These are phyloP conservation scores for Cylloceria caligata DNA, from an alignment of 2,888 invertebrate species.

Conservation along the genomic window DNA sequence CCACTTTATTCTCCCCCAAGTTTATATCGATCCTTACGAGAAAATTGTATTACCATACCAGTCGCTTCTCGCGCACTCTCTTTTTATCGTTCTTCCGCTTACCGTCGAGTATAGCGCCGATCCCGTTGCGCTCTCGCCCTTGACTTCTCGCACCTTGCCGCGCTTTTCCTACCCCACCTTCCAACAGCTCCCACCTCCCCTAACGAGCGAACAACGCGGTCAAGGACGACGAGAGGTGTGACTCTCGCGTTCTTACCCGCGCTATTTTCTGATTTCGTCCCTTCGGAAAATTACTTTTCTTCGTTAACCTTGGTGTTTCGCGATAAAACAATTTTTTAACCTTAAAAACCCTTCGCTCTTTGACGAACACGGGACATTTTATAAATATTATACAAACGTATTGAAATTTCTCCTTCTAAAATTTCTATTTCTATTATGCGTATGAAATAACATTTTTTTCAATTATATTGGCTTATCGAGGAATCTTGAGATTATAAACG, in stretches of 20 bases:
- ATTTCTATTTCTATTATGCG: no score
- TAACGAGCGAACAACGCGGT: constrained; percentile 65
- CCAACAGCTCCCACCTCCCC: not conserved
- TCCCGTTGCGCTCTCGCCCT: constrained; percentile 57
- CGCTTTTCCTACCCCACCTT: constrained; percentile 12
- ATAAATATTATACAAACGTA: no score
- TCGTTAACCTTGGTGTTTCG: not conserved
- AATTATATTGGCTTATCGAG: no score
- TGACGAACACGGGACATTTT: no score
- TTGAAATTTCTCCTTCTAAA: no score
- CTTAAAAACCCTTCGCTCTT: not conserved
- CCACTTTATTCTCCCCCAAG: not conserved
- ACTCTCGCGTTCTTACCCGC: constrained; percentile 18
- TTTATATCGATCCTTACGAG: constrained; percentile 36
- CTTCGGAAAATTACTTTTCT: constrained; percentile 8
- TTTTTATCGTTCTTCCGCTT: constrained; percentile 23
- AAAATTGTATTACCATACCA: constrained; percentile 23
- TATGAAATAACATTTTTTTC: no score
- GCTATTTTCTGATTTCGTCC: constrained; percentile 37
- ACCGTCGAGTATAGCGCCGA: constrained; percentile 9
- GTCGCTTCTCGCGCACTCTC: constrained; percentile 21
- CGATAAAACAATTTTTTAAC: not conserved
- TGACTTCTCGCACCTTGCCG: constrained; percentile 36
- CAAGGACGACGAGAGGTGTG: constrained; percentile 76
- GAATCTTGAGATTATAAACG: no score